Evolutionary conservation across 2,888 invertebrate species (phyloP), one percentile per base, ranked within the genome.

Genomic region (Leptogaster cylindrica): DNA sequence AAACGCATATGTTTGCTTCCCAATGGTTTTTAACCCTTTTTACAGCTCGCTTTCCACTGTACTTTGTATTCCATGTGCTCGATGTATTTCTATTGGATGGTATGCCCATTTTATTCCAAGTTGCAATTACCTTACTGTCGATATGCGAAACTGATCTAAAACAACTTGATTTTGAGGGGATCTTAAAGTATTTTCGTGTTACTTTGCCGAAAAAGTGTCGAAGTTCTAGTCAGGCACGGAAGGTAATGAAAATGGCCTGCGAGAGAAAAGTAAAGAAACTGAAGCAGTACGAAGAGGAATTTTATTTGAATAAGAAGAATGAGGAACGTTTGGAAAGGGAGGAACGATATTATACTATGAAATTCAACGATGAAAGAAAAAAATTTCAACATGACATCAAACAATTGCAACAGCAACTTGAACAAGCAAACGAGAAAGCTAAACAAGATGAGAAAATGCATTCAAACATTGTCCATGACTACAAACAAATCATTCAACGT

Each of bases 21-120:
- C 99, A 99, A 82, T 99, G 99, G 99, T 98, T 99, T 84, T 88
- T 99, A 64, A 99, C 99, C 0, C 85, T 99, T n/a, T 99, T 96
- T 83, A 99, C 99, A 1, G 98, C 99, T 28, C 90, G 98, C 76
- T 99, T 99, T 82, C 99, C 99, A 0, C 84, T 99, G 36, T 94
- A 92, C 76, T 89, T 98, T 83, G 89, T 99, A 28, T 99, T 97
- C 83, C 95, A 95, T 80, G 97, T 99, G 65, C 86, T 99, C 69
- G 99, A 99, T 79, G 89, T 99, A 52, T 98, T 97, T 82, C 86
- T 99, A 14, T 85, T 95, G 25, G 91, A 96, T 87, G 98, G 98
- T 61, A 89, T 95, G 76, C 94, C 96, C 77, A 93, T 96, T 1
- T 83, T 99, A 69, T 98, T 98, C 82, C 97, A 97, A 87, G 92